phyloP scores from a whole-genome alignment of 2,113 vertebrate genomes.

The Epinephelus fuscoguttatus region DNA sequence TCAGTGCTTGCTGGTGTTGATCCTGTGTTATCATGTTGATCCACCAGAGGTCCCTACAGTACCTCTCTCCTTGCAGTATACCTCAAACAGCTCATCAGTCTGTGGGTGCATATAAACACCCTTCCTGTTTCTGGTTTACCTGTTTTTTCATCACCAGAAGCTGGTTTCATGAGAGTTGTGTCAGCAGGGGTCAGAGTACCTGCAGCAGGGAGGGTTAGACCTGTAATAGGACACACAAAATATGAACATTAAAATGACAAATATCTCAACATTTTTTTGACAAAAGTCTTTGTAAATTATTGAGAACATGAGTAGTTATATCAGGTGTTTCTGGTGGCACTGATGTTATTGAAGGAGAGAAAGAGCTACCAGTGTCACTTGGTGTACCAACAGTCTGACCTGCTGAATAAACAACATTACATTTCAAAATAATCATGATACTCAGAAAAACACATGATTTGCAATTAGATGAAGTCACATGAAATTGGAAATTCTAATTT shows the following conservation, averaged over 20 bases:
- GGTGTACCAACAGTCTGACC: neutral
- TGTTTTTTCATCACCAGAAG: neutral
- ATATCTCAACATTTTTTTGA: neutral
- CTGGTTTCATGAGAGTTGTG: neutral
- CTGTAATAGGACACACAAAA: neutral
- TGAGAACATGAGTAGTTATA: neutral
- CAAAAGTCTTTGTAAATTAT: neutral
- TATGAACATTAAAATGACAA: neutral
- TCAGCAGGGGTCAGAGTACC: neutral
- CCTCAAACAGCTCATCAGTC: too few species aligned
- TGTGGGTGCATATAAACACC: too few species aligned
- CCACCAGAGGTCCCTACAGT: too few species aligned
- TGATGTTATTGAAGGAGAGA: neutral
- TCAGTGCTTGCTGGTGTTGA: too few species aligned
- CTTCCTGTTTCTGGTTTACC: neutral
- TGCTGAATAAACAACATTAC: too few species aligned
- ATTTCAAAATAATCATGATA: too few species aligned
- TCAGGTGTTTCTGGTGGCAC: neutral
- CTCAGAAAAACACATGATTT: too few species aligned
- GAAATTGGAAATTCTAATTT: too few species aligned
- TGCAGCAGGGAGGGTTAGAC: neutral
- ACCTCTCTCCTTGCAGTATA: too few species aligned
- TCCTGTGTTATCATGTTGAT: too few species aligned
- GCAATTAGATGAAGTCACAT: too few species aligned
- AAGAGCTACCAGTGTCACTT: neutral